phyloP scores from a whole-genome alignment of 2,113 vertebrate genomes.

The Micronycteris hirsuta region DNA sequence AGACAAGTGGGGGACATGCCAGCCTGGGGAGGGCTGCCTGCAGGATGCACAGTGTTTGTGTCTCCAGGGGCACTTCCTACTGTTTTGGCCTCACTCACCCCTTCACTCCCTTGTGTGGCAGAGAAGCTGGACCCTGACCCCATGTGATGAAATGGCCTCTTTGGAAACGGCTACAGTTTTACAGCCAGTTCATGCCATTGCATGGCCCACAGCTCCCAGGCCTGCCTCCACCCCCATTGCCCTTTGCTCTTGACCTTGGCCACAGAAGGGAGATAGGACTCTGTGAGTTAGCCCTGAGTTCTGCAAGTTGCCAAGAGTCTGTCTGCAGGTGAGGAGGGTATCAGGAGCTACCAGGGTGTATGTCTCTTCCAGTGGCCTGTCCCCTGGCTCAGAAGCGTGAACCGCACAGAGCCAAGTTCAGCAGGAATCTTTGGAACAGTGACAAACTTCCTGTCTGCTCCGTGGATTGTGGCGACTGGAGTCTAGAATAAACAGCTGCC shows the following conservation, averaged over 20 bases:
- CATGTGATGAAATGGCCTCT: background rate
- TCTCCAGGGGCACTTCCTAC: background rate
- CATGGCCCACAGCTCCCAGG: fast-evolving
- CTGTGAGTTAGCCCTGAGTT: fast-evolving
- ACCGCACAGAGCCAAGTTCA: background rate
- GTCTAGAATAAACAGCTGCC: background rate
- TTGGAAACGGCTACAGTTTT: background rate
- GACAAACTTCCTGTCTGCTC: fast-evolving
- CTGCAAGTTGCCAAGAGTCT: background rate
- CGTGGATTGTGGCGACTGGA: background rate
- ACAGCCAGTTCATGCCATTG: fast-evolving
- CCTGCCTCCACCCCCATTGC: background rate
- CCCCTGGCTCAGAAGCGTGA: background rate
- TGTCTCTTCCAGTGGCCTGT: background rate
- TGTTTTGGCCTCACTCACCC: background rate
- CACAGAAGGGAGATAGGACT: background rate
- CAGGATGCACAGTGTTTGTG: too few relatives aligned
- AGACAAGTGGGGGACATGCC: background rate
- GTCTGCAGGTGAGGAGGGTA: background rate
- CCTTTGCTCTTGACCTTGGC: background rate
- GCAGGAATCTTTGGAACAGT: background rate
- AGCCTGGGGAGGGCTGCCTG: background rate
- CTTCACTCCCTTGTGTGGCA: background rate
- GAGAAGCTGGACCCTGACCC: background rate
- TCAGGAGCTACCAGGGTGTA: background rate